Evolutionary conservation across 1,140 invertebrate species (phyloP), one percentile per base, ranked within the genome.

Genomic region (Drosophila micromelanica): DNA sequence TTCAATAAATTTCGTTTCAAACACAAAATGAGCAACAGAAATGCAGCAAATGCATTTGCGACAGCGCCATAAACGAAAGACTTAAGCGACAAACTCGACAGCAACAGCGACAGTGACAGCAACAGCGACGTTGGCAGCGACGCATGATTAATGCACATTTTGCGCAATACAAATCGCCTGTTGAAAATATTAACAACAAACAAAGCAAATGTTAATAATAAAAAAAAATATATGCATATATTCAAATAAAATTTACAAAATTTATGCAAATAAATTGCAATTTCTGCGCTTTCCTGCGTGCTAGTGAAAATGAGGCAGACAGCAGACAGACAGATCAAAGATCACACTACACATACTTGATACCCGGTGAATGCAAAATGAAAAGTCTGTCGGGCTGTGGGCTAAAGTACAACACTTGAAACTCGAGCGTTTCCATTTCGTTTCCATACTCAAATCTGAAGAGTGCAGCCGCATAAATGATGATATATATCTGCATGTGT

Each of bases 191-290:
- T 75, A 67, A 80, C 65, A 64, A 20, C 46, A 64, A 52, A 45
- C 43, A 32, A 32, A 32, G 60, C 60, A 49, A 49, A 55, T 63
- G 62, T 54, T 55, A 37, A 63, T 42, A 12, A 49, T 27, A 65
- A 35, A 35, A n/a, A 46, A 69, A 45, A 23, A 20, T 1, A 20
- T 1, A 20, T 20, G 20, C 2, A 2, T 23, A 23, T 3, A 23
- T 23, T 23, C 23, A 51, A 56, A 40, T 72, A 59, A 42, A 37
- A 17, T 73, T 49, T 69, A 68, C 32, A 63, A 67, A 71, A 69
- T 68, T 7, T 55, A 85, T 73, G 79, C 74, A 82, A 87, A 87
- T 87, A 73, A 87, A 84, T 84, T 89, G 84, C 84, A 72, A 73
- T 80, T 86, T 74, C 3, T 64, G 61, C 79, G 74, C 79, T 82